Percentiles rank a stretch among this genome's conserved stretches.
phyloP scores from a whole-genome alignment of 2,113 vertebrate genomes.

The Chlamydotis undulata region DNA sequence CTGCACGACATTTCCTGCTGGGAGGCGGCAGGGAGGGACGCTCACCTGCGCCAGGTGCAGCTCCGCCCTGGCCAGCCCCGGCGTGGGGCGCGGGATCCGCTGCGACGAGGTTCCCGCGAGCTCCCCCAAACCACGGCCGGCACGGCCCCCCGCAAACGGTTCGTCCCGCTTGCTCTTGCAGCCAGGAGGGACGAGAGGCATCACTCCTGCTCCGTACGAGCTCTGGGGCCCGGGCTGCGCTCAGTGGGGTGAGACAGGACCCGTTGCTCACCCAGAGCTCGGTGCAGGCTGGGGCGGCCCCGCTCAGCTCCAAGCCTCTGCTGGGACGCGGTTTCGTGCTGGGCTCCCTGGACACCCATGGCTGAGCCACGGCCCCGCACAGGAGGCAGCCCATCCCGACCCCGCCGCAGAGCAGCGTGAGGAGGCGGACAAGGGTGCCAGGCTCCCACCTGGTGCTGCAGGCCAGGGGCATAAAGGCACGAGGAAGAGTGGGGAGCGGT shows the following conservation, averaged over 20 bases:
- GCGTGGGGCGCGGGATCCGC: background rate
- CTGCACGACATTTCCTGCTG: background rate
- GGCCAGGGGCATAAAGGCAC: background rate
- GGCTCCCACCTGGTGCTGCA: background rate
- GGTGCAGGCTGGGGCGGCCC: background rate
- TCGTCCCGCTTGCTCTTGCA: background rate
- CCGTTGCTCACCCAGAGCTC: background rate
- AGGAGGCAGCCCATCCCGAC: too few relatives aligned
- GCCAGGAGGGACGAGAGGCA: background rate
- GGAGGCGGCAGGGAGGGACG: background rate
- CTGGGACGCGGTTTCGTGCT: background rate
- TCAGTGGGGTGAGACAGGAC: background rate
- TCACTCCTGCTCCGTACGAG: background rate
- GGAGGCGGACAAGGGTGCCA: background rate
- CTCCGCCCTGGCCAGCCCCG: background rate
- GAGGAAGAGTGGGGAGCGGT: background rate
- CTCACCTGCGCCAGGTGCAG: background rate
- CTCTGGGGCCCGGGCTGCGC: background rate
- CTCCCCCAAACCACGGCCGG: background rate
- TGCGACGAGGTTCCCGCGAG: background rate
- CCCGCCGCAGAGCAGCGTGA: background rate
- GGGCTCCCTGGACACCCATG: rapidly evolving
- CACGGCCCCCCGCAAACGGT: rapidly evolving
- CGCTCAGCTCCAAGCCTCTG: background rate
- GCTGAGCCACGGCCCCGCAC: too few relatives aligned